Conservation (phyloP, 2,888 invertebrate species). For the Calameuta filiformis region DNA sequence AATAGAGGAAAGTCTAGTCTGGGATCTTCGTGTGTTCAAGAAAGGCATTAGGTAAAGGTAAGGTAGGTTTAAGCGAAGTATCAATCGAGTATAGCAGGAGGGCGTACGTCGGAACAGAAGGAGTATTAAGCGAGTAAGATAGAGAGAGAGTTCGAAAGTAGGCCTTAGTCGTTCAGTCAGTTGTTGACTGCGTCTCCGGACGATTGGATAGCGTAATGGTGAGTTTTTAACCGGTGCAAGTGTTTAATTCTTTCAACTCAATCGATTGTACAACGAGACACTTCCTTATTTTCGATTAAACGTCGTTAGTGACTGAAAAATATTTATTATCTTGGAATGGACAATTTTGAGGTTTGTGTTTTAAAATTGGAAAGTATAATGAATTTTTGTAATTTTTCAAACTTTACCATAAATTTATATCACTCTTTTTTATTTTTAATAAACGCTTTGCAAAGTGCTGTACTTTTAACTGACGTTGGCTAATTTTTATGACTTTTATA, state of each 20-base stretch:
- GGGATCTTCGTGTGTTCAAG: not conserved
- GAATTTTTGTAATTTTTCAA: not conserved
- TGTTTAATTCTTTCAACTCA: not conserved
- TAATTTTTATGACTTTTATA: not conserved
- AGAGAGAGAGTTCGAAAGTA: conserved; percentile 65
- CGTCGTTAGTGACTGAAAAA: not conserved
- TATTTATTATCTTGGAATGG: not conserved
- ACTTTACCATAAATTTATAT: not conserved
- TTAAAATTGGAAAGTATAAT: not conserved
- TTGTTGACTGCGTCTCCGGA: conserved; percentile 59
- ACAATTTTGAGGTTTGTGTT: not conserved
- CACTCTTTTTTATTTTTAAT: not conserved
- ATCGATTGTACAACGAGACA: not conserved
- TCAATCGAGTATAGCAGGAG: conserved; percentile 6
- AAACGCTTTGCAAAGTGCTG: not conserved
- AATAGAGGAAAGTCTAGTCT: not conserved
- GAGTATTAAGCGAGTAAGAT: conserved; percentile 46
- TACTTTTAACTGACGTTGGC: not conserved
- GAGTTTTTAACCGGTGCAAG: conserved; percentile 41
- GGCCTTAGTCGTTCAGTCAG: conserved; percentile 61
- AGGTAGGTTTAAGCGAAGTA: not conserved
- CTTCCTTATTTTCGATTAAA: not conserved
- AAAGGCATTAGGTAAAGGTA: not conserved
- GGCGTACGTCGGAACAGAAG: conserved; percentile 33
- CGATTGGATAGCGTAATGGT: conserved; percentile 61